Evolutionary conservation across 1,140 invertebrate genomes (phyloP).

Genomic region (Drosophila takahashii): DNA sequence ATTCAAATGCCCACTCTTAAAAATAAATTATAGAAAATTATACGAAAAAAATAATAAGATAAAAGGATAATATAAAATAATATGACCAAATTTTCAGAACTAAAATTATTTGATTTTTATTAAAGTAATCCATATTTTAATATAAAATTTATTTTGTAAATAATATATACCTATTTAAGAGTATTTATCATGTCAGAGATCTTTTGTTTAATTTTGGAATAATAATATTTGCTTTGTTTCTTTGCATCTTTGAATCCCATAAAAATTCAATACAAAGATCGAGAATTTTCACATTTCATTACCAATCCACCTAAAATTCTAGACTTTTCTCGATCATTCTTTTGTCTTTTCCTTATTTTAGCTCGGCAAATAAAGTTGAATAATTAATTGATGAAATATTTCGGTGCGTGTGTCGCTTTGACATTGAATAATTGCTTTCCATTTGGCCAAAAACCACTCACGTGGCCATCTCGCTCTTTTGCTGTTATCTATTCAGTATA

Average conservation of each 20-base stretch:
- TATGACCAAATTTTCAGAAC: too few species aligned
- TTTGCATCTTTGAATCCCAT: not conserved
- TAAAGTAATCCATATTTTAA: too few species aligned
- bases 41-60: not conserved
- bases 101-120: too few species aligned
- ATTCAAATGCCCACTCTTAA: not conserved
- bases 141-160: too few species aligned
- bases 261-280: not conserved
- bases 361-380: constrained; percentile 37
- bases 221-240: too few species aligned
- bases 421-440: constrained; percentile 76
- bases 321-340: constrained; percentile 4
- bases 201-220: too few species aligned
- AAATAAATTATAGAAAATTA: not conserved
- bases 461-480: constrained; percentile 13
- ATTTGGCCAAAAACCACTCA: constrained; percentile 41
- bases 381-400: constrained; percentile 84
- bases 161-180: too few species aligned
- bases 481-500: constrained; percentile 13
- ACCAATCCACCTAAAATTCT: not conserved
- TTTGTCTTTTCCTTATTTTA: constrained; percentile 4
- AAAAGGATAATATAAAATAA: too few species aligned
- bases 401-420: constrained; percentile 51
- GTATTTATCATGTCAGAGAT: too few species aligned
- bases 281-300: not conserved